These are phyloP conservation scores for Thamnophis sirtalis DNA, from an alignment of 2,113 vertebrate genomes.

Conservation along the genomic window DNA sequence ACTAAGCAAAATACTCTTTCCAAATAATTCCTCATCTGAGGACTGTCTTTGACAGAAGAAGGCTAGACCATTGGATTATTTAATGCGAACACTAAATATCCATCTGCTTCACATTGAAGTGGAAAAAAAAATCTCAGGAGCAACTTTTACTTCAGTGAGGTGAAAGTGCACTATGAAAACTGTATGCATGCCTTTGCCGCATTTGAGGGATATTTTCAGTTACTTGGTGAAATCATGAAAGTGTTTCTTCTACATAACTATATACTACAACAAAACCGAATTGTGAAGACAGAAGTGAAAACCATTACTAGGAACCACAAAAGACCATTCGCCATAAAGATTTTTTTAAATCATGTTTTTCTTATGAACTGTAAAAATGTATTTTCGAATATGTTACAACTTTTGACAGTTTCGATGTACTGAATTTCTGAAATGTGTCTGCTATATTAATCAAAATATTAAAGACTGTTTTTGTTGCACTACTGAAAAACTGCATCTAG, in stretches of 20 bases:
- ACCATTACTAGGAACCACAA: constrained; percentile 55
- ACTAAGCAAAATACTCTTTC: constrained; percentile 51
- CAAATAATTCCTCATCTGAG: constrained; percentile 53
- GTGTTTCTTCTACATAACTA: constrained; percentile 52
- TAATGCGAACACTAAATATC: constrained; percentile 70
- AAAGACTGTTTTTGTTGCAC: constrained; percentile 68
- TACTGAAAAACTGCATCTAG: constrained; percentile 66
- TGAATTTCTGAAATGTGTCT: constrained; percentile 53
- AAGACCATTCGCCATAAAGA: constrained; percentile 57
- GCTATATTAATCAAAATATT: constrained; percentile 64
- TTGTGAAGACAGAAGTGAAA: constrained; percentile 53
- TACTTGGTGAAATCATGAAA: constrained; percentile 55
- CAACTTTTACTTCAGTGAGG: constrained; percentile 72
- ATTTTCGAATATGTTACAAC: constrained; percentile 58
- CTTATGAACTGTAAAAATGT: constrained; percentile 57
- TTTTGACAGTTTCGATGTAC: constrained; percentile 40
- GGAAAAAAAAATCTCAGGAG: constrained; percentile 64
- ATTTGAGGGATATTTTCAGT: constrained; percentile 55
- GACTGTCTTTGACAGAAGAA: constrained; percentile 61
- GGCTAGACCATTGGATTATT: constrained; percentile 63
- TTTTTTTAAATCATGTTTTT: constrained; percentile 52
- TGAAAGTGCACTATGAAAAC: constrained; percentile 71
- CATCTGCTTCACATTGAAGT: constrained; percentile 83
- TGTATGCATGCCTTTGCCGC: constrained; percentile 61
- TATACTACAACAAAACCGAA: constrained; percentile 58